These are phyloP conservation scores for Eurytoma adleriae DNA, from an alignment of 2,888 invertebrate genomes.

Conservation along the genomic window DNA sequence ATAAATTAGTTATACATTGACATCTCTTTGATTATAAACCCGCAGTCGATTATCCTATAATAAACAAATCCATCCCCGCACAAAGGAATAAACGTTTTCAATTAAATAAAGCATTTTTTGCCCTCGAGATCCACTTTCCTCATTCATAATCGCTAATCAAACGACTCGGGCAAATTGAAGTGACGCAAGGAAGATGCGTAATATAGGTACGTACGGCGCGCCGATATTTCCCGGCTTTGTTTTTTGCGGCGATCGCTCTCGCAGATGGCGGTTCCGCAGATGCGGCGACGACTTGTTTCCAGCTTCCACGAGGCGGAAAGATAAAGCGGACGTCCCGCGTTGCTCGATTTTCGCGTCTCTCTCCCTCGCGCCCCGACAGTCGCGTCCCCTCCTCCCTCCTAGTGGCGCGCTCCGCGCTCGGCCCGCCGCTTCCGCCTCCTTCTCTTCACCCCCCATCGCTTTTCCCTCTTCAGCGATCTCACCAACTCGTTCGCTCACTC, in stretches of 20 bases:
- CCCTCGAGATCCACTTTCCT: no score
- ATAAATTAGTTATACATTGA: no score
- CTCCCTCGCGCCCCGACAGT: neutral
- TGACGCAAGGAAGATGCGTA: slow-evolving; percentile 13
- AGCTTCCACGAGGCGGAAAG: slow-evolving; percentile 55
- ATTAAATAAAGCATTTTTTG: no score
- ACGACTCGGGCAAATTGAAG: slow-evolving; percentile 27
- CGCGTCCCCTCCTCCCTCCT: neutral
- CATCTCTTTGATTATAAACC: no score
- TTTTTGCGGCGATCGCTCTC: slow-evolving; percentile 45
- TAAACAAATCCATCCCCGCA: no score
- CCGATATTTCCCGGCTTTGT: slow-evolving; percentile 39
- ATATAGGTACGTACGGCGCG: no score
- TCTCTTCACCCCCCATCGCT: slow-evolving; percentile 6
- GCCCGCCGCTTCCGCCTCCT: neutral
- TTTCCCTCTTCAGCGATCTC: slow-evolving; percentile 29
- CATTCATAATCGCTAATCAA: neutral
- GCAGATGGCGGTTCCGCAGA: slow-evolving; percentile 53
- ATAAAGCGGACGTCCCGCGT: slow-evolving; percentile 49
- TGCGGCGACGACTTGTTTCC: slow-evolving; percentile 50
- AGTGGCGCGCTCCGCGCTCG: neutral
- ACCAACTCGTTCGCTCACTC: slow-evolving; percentile 36
- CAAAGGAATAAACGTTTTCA: no score
- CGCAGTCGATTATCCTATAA: no score
- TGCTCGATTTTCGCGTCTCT: slow-evolving; percentile 24